Evolutionary conservation across 2,888 invertebrate species (phyloP), one percentile per base, ranked within the genome.

Genomic region (Drosophila maculinotata): DNA sequence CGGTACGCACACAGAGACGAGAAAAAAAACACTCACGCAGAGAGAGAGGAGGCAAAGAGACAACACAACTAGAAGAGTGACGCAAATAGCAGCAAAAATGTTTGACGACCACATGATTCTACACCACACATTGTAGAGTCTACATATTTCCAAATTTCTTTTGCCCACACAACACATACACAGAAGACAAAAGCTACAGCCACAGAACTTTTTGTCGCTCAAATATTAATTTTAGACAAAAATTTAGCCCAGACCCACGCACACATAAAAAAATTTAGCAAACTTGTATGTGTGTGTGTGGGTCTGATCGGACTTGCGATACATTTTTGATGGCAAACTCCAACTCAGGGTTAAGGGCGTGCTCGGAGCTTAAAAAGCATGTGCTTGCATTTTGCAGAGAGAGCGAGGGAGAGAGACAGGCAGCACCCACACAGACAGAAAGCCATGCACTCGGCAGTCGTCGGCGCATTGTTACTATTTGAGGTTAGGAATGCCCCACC

Each of bases 401-500:
- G 53, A 51, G 35, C 12, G 23, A 38, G 35, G n/a, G 38, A 28
- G 31, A 38, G 41, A 41, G 33, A 33, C 28, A 42, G 51, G 30
- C 54, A 44, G 57, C 73, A 74, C 84, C 53, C 69, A 59, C 82
- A 45, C 51, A 63, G 35, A 20, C 45, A 64, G 20, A 65, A 14
- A 70, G 58, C 65, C 59, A 71, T 76, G 83, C 75, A 85, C 63
- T 67, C 71, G 66, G 74, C 65, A 49, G 65, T 62, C 49, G 59
- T 68, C 70, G 64, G 60, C 68, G 69, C 67, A 69, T 67, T 69
- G 69, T 64, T 67, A 73, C 71, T 76, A 74, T 87, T 85, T 86
- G 83, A 80, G 86, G 89, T 87, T 87, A 88, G 77, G 87, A 85
- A 85, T 87, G 87, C 87, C 87, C 87, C 87, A 87, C 87, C 87